A percentile compares a stretch with the other conserved stretches of the same genome.
These are phyloP conservation scores for Cynocephalus volans DNA, from an alignment of 2,113 vertebrate genomes.

Conservation along the genomic window DNA sequence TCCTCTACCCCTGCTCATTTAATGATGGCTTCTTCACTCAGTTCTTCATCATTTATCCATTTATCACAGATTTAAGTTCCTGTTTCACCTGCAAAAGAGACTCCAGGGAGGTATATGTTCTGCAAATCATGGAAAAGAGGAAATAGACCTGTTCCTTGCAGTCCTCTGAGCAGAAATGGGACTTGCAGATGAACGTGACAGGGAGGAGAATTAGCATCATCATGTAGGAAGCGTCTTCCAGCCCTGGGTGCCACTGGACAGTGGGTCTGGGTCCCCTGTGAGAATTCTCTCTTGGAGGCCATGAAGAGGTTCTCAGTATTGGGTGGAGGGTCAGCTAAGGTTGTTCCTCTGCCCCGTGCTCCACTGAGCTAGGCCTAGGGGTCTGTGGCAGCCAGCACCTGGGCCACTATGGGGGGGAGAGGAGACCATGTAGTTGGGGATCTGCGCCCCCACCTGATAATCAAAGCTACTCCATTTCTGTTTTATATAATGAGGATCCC, in stretches of 20 bases:
- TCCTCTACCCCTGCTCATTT: background rate
- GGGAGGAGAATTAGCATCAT: background rate
- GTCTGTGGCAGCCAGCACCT: background rate
- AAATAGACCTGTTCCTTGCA: background rate
- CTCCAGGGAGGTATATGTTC: background rate
- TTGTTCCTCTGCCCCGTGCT: background rate
- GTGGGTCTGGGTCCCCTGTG: background rate
- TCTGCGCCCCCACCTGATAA: background rate
- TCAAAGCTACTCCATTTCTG: background rate
- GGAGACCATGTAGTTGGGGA: background rate
- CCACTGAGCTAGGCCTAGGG: background rate
- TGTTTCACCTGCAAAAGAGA: conserved; percentile 30
- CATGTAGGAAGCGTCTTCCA: background rate
- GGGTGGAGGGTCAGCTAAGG: background rate
- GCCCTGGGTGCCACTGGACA: background rate
- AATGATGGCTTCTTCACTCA: background rate
- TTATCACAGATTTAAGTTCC: background rate
- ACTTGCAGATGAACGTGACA: background rate
- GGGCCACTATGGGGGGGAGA: background rate
- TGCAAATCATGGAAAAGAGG: background rate
- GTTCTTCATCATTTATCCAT: background rate
- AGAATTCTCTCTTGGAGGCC: background rate
- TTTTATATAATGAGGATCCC: background rate
- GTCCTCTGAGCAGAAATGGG: background rate
- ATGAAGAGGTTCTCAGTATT: background rate